Evolutionary conservation across 1,140 invertebrate genomes (phyloP).

Genomic region (Bombus vancouverensis): DNA sequence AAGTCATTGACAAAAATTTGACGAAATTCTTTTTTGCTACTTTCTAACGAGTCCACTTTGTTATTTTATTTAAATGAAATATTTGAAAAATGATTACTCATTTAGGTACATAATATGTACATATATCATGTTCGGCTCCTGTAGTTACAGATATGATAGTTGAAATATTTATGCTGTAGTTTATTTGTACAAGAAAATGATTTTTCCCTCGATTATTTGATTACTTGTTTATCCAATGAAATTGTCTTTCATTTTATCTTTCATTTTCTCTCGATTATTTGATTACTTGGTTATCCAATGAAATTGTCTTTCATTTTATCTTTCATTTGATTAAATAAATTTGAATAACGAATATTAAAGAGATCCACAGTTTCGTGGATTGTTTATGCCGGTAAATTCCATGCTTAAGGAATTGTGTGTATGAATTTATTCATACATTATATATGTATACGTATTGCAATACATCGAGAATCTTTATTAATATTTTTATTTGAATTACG

Average conservation of each 20-base stretch:
- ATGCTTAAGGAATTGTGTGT: background rate
- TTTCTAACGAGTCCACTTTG: background rate
- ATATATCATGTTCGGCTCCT: background rate
- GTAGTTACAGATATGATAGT: background rate
- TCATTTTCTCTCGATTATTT: background rate
- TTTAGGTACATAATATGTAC: background rate
- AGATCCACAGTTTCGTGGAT: background rate
- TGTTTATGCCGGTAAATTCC: background rate
- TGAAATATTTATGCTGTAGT: background rate
- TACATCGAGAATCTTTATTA: background rate
- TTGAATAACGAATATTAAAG: background rate
- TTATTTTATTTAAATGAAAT: background rate
- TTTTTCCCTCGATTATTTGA: background rate
- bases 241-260: background rate
- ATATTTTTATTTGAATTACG: no score
- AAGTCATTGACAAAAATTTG: conserved; percentile 42
- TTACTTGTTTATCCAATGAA: background rate
- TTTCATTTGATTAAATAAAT: no score
- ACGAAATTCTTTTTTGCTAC: background rate
- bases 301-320: background rate
- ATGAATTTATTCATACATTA: no score
- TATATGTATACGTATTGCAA: background rate
- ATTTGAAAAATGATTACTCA: background rate
- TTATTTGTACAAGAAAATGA: background rate
- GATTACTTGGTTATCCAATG: background rate